Evolutionary conservation across 2,888 invertebrate genomes (phyloP).

Genomic region (Cataglyphis livida): DNA sequence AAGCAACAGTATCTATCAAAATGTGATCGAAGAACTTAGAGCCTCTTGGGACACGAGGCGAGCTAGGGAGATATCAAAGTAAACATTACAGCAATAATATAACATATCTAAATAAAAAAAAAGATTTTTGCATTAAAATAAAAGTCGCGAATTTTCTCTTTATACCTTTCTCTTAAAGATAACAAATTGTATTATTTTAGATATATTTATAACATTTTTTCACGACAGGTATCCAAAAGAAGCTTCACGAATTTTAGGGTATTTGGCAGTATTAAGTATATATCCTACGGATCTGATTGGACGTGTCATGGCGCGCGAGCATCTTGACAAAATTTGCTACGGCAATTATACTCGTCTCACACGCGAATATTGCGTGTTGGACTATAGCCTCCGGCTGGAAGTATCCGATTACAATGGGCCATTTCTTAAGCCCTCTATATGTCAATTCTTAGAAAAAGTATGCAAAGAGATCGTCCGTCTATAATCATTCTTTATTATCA

Average conservation of each 20-base stretch:
- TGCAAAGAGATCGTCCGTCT: not conserved
- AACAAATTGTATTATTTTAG: not conserved
- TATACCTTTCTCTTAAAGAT: not conserved
- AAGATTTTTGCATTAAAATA: not conserved
- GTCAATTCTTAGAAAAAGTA: conserved; percentile 17
- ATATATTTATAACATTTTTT: conserved; percentile 32
- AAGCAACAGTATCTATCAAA: conserved; percentile 84
- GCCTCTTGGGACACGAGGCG: conserved; percentile 32
- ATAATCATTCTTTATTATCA: not conserved
- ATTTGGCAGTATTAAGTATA: conserved; percentile 41
- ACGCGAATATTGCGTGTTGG: conserved; percentile 89
- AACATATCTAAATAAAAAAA: not conserved
- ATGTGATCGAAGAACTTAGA: conserved; percentile 86
- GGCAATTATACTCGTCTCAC: conserved; percentile 85
- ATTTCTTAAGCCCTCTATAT: conserved; percentile 71
- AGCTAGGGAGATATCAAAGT: conserved; percentile 36
- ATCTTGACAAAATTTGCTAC: conserved; percentile 87
- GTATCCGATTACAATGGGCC: conserved; percentile 88
- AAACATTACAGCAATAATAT: not conserved
- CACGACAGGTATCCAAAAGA: conserved; percentile 67
- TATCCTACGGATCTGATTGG: conserved; percentile 86
- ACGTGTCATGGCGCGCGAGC: conserved; percentile 87
- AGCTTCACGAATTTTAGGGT: conserved; percentile 47
- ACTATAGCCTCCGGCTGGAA: conserved; percentile 88
- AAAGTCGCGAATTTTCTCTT: not conserved